Evolutionary conservation across 2,113 vertebrate species (phyloP).

Genomic region (Hemiprocne comata): DNA sequence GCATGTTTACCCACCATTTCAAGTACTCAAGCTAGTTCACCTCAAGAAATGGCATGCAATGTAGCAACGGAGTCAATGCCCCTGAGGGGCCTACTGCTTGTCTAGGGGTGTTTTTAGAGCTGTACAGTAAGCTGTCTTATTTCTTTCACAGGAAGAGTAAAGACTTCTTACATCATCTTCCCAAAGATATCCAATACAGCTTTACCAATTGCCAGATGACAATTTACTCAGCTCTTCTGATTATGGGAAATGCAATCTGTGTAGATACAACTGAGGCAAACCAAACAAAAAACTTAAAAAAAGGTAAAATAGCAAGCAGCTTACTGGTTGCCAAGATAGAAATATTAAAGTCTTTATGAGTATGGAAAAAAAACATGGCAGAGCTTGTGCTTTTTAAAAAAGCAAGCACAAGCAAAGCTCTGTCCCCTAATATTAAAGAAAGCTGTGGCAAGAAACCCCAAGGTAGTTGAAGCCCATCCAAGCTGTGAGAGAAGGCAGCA

Average conservation of each 20-base stretch:
- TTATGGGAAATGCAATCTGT: not conserved
- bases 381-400: not conserved
- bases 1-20: accelerated
- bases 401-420: not conserved
- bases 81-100: not conserved
- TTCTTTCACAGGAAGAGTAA: not conserved
- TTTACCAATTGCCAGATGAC: not conserved
- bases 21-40: not conserved
- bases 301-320: not conserved
- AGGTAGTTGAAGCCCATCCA: not conserved
- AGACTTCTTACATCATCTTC: not conserved
- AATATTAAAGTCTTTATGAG: not conserved
- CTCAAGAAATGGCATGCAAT: not conserved
- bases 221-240: not conserved
- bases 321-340: not conserved
- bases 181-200: not conserved
- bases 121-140: not conserved
- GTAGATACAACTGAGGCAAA: not conserved
- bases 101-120: not conserved
- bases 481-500: not conserved
- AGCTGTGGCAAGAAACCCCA: not conserved
- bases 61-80: not conserved
- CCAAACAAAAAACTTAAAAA: not conserved
- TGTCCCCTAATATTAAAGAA: not conserved
- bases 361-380: too few relatives aligned